Conservation (phyloP, 2,797 vertebrate species). For the Vipera latastei region DNA sequence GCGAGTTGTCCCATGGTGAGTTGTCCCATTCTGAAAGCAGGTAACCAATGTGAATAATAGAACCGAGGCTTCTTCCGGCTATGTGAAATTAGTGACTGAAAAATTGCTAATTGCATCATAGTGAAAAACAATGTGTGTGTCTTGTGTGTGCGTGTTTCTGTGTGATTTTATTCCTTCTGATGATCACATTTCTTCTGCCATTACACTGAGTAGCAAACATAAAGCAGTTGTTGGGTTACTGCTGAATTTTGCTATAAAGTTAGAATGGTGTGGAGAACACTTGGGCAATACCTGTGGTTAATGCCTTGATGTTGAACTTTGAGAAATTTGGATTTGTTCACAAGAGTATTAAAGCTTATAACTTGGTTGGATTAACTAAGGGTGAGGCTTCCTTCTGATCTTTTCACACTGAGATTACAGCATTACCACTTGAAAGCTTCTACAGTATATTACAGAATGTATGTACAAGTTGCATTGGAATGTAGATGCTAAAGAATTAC, state of each 20-base stretch:
- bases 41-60: background rate
- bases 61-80: slow-evolving; percentile 28
- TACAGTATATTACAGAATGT: background rate
- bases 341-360: background rate
- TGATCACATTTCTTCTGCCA: background rate
- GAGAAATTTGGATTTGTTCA: background rate
- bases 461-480: background rate
- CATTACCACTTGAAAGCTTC: background rate
- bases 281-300: background rate
- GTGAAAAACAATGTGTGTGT: slow-evolving; percentile 2
- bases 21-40: background rate
- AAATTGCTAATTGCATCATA: slow-evolving; percentile 36
- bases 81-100: slow-evolving; percentile 37
- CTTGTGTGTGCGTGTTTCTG: slow-evolving; percentile 4
- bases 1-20: accelerated
- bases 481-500: background rate
- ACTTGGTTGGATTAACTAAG: background rate
- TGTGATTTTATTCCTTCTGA: slow-evolving; percentile 5
- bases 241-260: slow-evolving; percentile 33
- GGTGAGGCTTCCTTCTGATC: background rate
- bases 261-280: background rate
- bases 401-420: background rate
- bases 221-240: slow-evolving; percentile 13
- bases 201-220: background rate
- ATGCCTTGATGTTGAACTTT: background rate